Evolutionary conservation across 2,797 vertebrate genomes (phyloP).

Genomic region (Erethizon dorsatum): DNA sequence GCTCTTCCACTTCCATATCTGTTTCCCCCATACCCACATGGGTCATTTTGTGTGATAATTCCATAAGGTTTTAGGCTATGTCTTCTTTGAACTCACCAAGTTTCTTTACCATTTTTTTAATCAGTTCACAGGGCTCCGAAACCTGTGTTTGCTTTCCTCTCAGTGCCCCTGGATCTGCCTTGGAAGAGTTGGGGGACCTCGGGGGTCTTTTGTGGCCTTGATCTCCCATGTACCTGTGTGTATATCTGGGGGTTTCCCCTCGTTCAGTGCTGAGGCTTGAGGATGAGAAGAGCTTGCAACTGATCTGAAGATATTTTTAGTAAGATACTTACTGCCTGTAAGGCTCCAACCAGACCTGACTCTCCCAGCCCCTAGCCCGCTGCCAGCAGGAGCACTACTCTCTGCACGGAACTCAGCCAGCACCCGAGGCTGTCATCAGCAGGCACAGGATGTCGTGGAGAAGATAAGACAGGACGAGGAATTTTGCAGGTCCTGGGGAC

Average conservation of each 20-base stretch:
- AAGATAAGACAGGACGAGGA: too few species aligned
- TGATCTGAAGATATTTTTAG: not conserved
- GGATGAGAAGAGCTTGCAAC: not conserved
- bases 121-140: not conserved
- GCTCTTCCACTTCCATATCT: too few species aligned
- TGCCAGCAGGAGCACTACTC: too few species aligned
- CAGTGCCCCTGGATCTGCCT: not conserved
- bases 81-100: not conserved
- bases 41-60: not conserved
- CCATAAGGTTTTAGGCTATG: accelerated
- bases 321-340: too few species aligned
- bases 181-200: too few species aligned
- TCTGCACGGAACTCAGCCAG: too few species aligned
- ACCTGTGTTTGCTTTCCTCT: not conserved
- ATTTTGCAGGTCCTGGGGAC: too few species aligned
- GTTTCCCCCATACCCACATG: not conserved
- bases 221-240: not conserved
- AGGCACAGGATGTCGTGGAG: too few species aligned
- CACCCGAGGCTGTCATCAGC: too few species aligned
- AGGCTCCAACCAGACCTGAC: too few species aligned
- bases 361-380: too few species aligned
- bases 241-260: not conserved
- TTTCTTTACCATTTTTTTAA: not conserved
- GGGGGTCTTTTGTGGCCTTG: not conserved
- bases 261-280: not conserved